Base-by-base conservation (phyloP, 2,888 invertebrate genomes). In the Drosophila putrida region DNA sequence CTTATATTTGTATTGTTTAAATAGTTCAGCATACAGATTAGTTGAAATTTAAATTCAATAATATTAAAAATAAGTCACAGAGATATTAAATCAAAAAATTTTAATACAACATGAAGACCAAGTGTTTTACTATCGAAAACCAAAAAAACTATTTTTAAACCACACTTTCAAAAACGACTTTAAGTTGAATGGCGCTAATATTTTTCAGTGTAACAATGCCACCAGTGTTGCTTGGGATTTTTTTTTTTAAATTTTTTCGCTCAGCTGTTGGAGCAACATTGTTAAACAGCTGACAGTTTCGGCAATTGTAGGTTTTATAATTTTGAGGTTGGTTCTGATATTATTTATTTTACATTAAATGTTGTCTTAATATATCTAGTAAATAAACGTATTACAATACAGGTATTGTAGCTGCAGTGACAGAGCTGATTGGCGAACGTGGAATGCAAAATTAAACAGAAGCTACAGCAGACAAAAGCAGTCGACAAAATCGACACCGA, bases 261-360 rank as follows among this genome's bases (percentile, higher is more conserved):
- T 41, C 69, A 73, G 73, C 73, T 73, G 73, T 51, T 20, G 2
- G 6, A 4, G 6, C n/a, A 20, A 4, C 11, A 5, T 15, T 53
- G 35, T 0, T 6, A 6, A 4, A 33, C 6, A 59, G 46, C 51
- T 73, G 77, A 58, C 54, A 25, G 54, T 55, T 39, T 51, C n/a
- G 57, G 4, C 49, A 58, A 49, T 55, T 66, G 44, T 66, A 67
- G 77, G 81, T 82, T 84, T 82, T 82, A 79, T 82, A 82, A 82
- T 85, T 82, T 84, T 82, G 82, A 82, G 82, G 82, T 82, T 82
- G 85, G 82, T 82, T 80, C 27, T 57, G 5, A 38, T 15, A 31
- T 6, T 6, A 54, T 62, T 55, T 55, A 43, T 55, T 55, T 27
- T 8, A 55, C 13, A 0, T 13, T 15, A 36, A 57, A 36, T 44